A percentile compares a stretch with the other conserved stretches of the same genome.
These are phyloP conservation scores for Upupa epops DNA, from an alignment of 2,113 vertebrate genomes.

Conservation along the genomic window DNA sequence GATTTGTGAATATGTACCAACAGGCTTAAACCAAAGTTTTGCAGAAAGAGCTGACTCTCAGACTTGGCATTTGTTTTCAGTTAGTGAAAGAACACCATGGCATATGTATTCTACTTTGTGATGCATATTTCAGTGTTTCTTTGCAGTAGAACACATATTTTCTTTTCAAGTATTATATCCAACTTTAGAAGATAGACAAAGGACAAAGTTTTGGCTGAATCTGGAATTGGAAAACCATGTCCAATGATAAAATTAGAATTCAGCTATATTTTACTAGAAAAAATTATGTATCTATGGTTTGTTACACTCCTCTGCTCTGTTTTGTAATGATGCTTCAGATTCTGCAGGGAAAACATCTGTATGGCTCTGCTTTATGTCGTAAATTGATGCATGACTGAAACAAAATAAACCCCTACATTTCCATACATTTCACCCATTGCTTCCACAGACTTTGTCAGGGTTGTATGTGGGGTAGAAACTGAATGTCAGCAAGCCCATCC, in stretches of 20 bases:
- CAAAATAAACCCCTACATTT: not conserved
- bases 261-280: not conserved
- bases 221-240: not conserved
- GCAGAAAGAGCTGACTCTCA: not conserved
- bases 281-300: accelerated
- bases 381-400: not conserved
- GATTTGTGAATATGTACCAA: not conserved
- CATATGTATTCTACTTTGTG: not conserved
- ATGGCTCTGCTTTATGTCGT: not conserved
- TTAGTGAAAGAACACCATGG: not conserved
- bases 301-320: not conserved
- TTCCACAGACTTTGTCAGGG: not conserved
- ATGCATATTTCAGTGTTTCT: not conserved
- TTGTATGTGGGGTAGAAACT: not conserved
- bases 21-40: not conserved
- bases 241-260: not conserved
- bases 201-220: not conserved
- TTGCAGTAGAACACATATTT: not conserved
- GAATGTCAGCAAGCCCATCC: not conserved
- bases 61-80: not conserved
- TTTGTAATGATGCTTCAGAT: not conserved
- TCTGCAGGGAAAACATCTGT: not conserved
- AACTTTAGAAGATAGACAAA: not conserved
- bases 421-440: not conserved
- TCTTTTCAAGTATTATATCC: not conserved